These are phyloP conservation scores for Luperina testacea DNA, from an alignment of 2,888 invertebrate species.

Conservation along the genomic window DNA sequence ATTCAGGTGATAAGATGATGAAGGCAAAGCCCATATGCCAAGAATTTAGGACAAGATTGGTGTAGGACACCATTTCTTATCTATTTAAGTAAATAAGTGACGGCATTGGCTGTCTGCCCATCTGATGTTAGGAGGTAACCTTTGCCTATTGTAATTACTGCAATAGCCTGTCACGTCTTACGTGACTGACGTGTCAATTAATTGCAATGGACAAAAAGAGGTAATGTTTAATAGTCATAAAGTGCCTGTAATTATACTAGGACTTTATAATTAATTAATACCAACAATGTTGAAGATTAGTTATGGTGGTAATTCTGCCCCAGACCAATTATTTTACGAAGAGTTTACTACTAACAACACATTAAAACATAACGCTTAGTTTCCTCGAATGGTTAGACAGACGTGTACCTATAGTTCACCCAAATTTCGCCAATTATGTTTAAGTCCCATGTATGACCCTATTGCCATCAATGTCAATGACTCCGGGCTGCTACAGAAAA, in stretches of 20 bases:
- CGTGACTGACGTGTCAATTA: conserved; percentile 24
- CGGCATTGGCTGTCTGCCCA: conserved; percentile 48
- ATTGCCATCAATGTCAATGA: no score
- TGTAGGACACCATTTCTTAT: conserved; percentile 10
- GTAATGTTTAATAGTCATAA: not conserved
- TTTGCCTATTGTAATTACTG: conserved; percentile 19
- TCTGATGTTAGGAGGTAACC: conserved; percentile 7
- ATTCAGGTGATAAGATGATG: not conserved
- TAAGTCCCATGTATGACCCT: no score
- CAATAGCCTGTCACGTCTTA: conserved; percentile 18
- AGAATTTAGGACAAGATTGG: not conserved
- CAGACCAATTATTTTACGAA: not conserved
- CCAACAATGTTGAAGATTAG: not conserved
- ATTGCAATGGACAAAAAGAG: not conserved
- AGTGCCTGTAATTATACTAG: not conserved
- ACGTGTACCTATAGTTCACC: no score
- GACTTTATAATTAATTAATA: not conserved
- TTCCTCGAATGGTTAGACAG: not conserved
- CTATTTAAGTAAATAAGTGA: conserved; percentile 27
- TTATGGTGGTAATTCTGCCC: not conserved
- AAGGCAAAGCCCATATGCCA: not conserved
- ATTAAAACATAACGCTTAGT: not conserved
- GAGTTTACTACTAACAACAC: not conserved
- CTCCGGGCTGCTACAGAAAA: no score
- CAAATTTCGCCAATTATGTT: no score